phyloP scores from a whole-genome alignment of 1,140 invertebrate species.

The Polyergus mexicanus region DNA sequence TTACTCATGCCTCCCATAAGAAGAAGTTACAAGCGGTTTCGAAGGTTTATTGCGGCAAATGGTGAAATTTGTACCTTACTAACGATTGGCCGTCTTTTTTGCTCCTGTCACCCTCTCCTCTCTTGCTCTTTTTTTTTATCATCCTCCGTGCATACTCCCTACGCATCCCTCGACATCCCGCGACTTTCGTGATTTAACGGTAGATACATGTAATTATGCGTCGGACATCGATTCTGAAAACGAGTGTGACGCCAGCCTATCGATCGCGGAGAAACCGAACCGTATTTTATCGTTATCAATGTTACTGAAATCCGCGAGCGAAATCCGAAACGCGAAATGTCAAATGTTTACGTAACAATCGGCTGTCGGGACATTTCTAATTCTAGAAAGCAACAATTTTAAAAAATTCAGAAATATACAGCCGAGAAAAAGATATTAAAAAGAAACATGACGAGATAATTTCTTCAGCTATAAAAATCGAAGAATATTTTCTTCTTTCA shows the following conservation, averaged over 20 bases:
- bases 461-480: no score
- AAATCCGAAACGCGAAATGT: background rate
- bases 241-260: slow-evolving; percentile 27
- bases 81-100: slow-evolving; percentile 82
- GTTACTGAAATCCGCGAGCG: background rate
- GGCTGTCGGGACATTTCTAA: background rate
- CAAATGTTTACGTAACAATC: slow-evolving; percentile 21
- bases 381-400: slow-evolving; percentile 8
- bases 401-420: background rate
- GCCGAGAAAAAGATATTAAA: background rate
- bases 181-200: slow-evolving; percentile 52
- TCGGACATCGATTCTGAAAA: slow-evolving; percentile 20
- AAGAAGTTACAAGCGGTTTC: slow-evolving; percentile 85
- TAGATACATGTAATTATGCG: slow-evolving; percentile 63
- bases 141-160: background rate
- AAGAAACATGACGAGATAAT: background rate
- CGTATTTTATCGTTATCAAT: slow-evolving; percentile 31
- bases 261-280: slow-evolving; percentile 26
- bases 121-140: slow-evolving; percentile 25
- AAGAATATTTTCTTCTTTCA: background rate
- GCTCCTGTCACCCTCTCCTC: slow-evolving; percentile 14
- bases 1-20: slow-evolving; percentile 86
- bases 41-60: slow-evolving; percentile 86
- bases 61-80: slow-evolving; percentile 86
- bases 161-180: slow-evolving; percentile 23